phyloP scores from a whole-genome alignment of 2,888 invertebrate species.

The Calameuta idolon region DNA sequence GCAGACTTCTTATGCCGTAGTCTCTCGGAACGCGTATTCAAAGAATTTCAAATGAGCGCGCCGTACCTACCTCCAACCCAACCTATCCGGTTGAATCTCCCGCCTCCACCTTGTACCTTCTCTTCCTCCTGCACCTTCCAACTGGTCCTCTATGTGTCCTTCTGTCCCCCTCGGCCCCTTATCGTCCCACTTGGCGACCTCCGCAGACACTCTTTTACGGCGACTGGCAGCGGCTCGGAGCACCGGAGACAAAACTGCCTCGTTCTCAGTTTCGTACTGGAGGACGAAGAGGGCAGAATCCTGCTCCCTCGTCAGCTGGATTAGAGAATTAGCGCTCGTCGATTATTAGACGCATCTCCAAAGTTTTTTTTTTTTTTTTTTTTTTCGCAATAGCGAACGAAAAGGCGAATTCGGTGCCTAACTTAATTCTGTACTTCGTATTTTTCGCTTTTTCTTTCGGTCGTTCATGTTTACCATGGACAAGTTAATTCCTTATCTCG shows the following conservation, averaged over 20 bases:
- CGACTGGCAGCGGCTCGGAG: background rate
- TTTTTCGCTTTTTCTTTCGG: background rate
- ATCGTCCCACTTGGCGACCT: background rate
- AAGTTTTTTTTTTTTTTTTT: background rate
- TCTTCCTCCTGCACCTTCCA: background rate
- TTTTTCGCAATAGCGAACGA: background rate
- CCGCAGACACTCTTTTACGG: background rate
- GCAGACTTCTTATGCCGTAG: constrained; percentile 53
- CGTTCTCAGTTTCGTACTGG: background rate
- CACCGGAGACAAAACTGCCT: background rate
- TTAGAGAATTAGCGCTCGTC: background rate
- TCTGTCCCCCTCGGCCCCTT: background rate
- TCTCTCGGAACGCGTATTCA: constrained; percentile 52
- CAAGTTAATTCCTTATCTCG: background rate
- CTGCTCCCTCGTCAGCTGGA: background rate
- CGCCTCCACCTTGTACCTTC: background rate
- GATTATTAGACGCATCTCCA: background rate
- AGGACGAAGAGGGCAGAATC: background rate
- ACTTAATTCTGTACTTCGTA: background rate
- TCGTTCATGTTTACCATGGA: background rate
- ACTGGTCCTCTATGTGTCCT: background rate
- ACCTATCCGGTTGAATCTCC: background rate
- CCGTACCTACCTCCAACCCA: constrained; percentile 11
- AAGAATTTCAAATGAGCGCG: constrained; percentile 62
- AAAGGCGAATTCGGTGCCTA: background rate